Evolutionary conservation across 92 coral and sea anemone genomes (phyloP), one percentile per base, ranked within the genome.

Genomic region (Anthopleura xanthogrammica): DNA sequence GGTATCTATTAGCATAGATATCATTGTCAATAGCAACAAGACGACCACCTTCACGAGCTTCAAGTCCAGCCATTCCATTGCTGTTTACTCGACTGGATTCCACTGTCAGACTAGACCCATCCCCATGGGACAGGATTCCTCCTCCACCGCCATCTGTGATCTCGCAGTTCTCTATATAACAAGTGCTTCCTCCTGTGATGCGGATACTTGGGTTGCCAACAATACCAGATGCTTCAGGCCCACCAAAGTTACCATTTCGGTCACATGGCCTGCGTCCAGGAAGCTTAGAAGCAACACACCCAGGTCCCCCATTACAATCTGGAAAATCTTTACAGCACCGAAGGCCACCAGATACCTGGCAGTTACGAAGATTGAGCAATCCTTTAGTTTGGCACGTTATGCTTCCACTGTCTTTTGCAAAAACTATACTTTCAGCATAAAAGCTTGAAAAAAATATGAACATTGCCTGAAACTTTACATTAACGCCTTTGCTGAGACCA

Each of bases 301-400:
- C 92, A 48, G 89, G 76, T 11, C 94, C 97, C 5, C 97, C 97
- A 52, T 86, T 91, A 75, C 97, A 93, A 3, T 93, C 94, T 71
- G 97, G 97, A 71, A 76, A 93, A 65, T 93, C 97, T 71, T 87
- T 88, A 86, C 97, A 93, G 64, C 89, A 68, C 41, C 29, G 7
- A 36, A 4, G 36, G 48, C 97, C 97, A n/a, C 83, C 88, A 2
- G 97, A 93, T 19, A 62, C 29, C 70, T 62, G 24, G 13, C 70
- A 62, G 70, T 62, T 62, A n/a, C 3, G 3, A 0, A 62, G 70
- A 62, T 22, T 7, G 10, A 62, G 23, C 8, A 89, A 75, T 0
- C 83, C 85, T 0, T n/a, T 17, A 3, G 60, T 11, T 4, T 1
- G 16, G 14, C 93, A 90, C 17, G 11, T 3, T 39, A 93, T n/a